Base-by-base conservation (phyloP, 2,888 invertebrate species). In the Melieria picta region DNA sequence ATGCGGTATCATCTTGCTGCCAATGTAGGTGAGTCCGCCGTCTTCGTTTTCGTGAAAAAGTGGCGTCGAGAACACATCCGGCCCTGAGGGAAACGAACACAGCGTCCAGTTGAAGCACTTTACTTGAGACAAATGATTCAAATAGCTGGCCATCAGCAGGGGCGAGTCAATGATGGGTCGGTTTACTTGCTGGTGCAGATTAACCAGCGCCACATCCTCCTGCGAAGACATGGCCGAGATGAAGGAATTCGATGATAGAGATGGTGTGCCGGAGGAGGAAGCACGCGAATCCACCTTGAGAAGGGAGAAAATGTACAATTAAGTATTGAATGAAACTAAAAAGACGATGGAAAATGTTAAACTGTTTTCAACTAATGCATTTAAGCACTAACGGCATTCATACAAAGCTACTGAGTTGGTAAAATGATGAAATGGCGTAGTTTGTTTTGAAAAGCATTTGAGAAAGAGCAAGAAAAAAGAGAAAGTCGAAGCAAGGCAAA, bases 121-220 rank as follows among this genome's bases (percentile, higher is more conserved):
- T 79, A 93, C 93, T 88, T 97, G 97, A 4, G 96, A 95, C 81
- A 98, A 88, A 86, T 98, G 97, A 80, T 93, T 93, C 83, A 95
- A 92, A 84, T 98, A 98, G 82, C 97, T 97, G 5, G 96, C 94
- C 96, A 98, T 96, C 0, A 98, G 88, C 67, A 98, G 88, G 0
- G 98, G 97, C 0, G 98, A 98, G 81, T 97, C 96, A 6, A 95
- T 93, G 75, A 98, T 98, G 0, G 97, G 94, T 73, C 91, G 90
- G 84, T 95, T 95, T 45, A 96, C 93, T 88, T 98, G 98, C 91
- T 96, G 95, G 81, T 97, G 97, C 13, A 98, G 89, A 87, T 98
- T 97, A 0, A 98, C 95, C 69, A 96, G 87, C 0, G 95, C 95
- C 86, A 95, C 92, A 83, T 96, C 96, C 87, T 97, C 96, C 85